Evolutionary conservation across 2,797 vertebrate genomes (phyloP), one percentile per base, ranked within the genome.

Genomic region (Rousettus madagascariensis): DNA sequence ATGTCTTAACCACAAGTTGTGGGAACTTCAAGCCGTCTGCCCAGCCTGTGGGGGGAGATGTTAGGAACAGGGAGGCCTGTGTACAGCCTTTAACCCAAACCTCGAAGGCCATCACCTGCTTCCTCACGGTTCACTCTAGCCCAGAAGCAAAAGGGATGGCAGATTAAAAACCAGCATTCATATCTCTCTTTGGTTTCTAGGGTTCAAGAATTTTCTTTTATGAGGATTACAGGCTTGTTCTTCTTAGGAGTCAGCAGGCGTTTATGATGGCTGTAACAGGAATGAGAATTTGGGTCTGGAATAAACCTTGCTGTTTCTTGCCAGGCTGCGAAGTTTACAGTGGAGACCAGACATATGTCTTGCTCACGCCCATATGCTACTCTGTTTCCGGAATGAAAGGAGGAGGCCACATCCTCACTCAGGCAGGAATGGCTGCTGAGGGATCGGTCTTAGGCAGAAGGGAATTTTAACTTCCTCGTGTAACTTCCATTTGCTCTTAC

Each of bases 241-340:
- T 98, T 97, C 97, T 98, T 97, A 98, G 97, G 96, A 98, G 97
- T 98, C 97, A 82, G 97, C 96, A 97, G 97, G 97, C 96, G 87
- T 98, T 98, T 97, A 97, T 98, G 97, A 98, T 95, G 97, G 96
- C 96, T 98, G 94, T 96, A 98, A 97, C 96, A 98, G 97, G 94
- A 98, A 97, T 96, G 95, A 98, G 96, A 98, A 98, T 97, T 96
- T 96, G 94, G 95, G 96, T 97, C 97, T 98, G 97, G 98, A 98
- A 97, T 97, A 97, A 46, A 94, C 96, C 74, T 87, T 1, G 94
- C 46, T 93, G 95, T 97, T 97, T 97, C 96, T 97, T 98, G 97
- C 97, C 96, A 98, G 98, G 92, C 96, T 19, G 94, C n/a, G 36
- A 97, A 98, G 97, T 97, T 98, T 97, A 97, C 55, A 19, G 84